Base-by-base conservation (phyloP, 2,888 invertebrate genomes). In the Sabatieria punctata region DNA sequence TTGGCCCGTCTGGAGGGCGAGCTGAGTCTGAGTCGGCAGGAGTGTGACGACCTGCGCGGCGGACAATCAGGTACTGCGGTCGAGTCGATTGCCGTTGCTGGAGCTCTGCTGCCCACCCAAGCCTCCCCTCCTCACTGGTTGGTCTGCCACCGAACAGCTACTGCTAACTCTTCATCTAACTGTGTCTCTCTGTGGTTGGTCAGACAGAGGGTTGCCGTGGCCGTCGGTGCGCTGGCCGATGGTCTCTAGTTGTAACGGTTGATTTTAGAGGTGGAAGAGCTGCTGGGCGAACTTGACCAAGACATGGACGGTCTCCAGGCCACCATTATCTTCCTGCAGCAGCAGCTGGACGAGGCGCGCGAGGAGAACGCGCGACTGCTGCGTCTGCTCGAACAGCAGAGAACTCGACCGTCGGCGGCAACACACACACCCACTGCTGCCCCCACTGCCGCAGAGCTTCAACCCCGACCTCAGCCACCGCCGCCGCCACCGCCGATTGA, bases 251-350 rank as follows among this genome's bases (percentile, higher is more conserved):
- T 19, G 2, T 4, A 23, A 21, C 18, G 23, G 3, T 49, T 45
- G 50, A 13, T 66, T 64, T 43, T 76, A 84, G 93, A 95, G 70
- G 70, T 91, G 60, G 93, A 93, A 64, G 88, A 89, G 65, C 84
- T 91, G 67, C 75, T 95, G 41, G 83, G 86, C 67, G 93, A 93
- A 66, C 69, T 93, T 52, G 95, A 95, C 63, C 91, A 91, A 68
- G 91, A 93, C 67, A 64, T 91, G 35, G 95, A 95, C 69, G 91
- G 91, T 22, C 88, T 95, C 88, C 93, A 93, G 73, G 85, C 88
- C 65, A 91, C 91, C 52, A 89, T 93, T 63, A 76, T 85, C 68
- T 83, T 83, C 70, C 74, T 93, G 50, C 91, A 93, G 64, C 85
- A 86, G 66, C 88, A 93, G 69, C 71, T 93, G 50, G 78, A 85